phyloP scores from a whole-genome alignment of 2,797 vertebrate species.

The Monodelphis domestica region DNA sequence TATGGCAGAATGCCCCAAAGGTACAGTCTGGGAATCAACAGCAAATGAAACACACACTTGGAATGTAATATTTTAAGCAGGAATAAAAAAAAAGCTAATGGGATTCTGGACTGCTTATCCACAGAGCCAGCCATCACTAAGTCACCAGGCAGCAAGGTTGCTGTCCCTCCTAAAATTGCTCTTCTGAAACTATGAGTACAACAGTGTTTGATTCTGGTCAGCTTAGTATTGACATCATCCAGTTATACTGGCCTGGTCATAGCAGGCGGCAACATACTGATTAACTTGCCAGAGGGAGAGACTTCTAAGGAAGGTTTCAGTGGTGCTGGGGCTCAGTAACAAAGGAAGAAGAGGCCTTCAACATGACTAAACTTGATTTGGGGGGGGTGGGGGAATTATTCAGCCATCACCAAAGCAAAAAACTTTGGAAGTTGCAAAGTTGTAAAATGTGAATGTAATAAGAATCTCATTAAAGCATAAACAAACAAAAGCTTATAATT shows the following conservation, averaged over 20 bases:
- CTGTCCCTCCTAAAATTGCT: slow-evolving; percentile 59
- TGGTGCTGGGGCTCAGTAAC: not conserved
- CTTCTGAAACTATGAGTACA: slow-evolving; percentile 65
- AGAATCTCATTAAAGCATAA: not conserved
- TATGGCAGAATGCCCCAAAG: slow-evolving; percentile 22
- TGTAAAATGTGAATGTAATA: not conserved
- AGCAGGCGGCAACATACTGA: not conserved
- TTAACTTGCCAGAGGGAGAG: slow-evolving; percentile 41
- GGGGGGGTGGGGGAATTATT: not conserved
- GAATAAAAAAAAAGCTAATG: slow-evolving; percentile 53
- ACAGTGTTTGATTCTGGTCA: slow-evolving; percentile 45
- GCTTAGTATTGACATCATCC: slow-evolving; percentile 46
- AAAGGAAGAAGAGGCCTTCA: not conserved
- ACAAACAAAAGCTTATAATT: not conserved
- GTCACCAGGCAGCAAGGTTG: slow-evolving; percentile 56
- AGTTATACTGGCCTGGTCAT: slow-evolving; percentile 39
- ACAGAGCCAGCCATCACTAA: slow-evolving; percentile 54
- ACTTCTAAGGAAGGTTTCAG: not conserved
- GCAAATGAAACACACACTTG: slow-evolving; percentile 65
- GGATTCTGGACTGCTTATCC: slow-evolving; percentile 61
- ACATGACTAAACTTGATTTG: not conserved
- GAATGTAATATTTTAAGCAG: slow-evolving; percentile 24
- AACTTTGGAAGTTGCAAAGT: not conserved
- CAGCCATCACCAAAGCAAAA: not conserved
- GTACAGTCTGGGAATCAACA: slow-evolving; percentile 20